Evolutionary conservation across 1,140 invertebrate genomes (phyloP).

Genomic region (Batillaria attramentaria): DNA sequence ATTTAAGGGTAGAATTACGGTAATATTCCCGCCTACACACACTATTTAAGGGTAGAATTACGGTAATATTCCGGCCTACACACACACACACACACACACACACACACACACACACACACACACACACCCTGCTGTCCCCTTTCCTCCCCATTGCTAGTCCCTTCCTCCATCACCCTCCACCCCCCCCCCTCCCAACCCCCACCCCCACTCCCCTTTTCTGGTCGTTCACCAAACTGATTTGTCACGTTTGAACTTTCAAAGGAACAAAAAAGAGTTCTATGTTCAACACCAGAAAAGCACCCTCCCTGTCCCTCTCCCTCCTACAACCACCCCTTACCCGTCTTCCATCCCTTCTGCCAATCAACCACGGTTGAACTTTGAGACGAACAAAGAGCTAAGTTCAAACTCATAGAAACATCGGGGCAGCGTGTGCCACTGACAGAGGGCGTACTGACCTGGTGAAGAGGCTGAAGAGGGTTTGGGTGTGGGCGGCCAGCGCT

Average conservation of each 20-base stretch:
- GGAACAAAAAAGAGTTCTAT: too few species aligned
- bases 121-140: not conserved
- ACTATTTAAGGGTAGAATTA: too few species aligned
- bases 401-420: too few species aligned
- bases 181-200: not conserved
- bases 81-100: constrained; percentile 13
- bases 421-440: too few species aligned
- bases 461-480: too few species aligned
- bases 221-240: too few species aligned
- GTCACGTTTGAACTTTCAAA: too few species aligned
- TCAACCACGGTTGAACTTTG: not conserved
- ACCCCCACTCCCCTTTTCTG: not conserved
- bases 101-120: constrained; percentile 8
- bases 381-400: not conserved
- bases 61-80: too few species aligned
- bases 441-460: too few species aligned
- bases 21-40: too few species aligned
- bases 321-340: not conserved
- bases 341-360: not conserved
- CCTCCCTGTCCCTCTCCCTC: constrained; percentile 2
- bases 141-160: not conserved
- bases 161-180: not conserved
- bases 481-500: too few species aligned
- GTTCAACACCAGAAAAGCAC: not conserved
- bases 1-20: too few species aligned